Base-by-base conservation (phyloP, 2,113 vertebrate genomes). In the Tursiops truncatus region DNA sequence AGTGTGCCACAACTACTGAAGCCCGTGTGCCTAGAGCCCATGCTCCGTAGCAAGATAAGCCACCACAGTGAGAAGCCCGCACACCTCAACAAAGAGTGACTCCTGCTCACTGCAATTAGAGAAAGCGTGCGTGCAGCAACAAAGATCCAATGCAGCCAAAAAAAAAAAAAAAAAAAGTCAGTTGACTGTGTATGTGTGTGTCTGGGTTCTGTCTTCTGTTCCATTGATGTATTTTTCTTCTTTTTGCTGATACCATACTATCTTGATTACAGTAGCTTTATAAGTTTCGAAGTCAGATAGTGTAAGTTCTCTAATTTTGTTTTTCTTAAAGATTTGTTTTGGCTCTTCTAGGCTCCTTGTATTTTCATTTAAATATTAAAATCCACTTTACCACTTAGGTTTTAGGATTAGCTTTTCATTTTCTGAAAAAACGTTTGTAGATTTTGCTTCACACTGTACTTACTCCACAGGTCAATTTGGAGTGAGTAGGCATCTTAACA, bases 381-480 rank as follows among this genome's bases (percentile, higher is more conserved):
- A 76, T 90, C 47, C 4, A n/a, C 31, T 53, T 95, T 84, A 85
- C 47, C 13, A 41, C 83, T 15, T 58, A 50, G 28, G 58, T 83
- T 89, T 96, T 68, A 93, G 28, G 50, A 58, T 83, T 31, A 83
- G 38, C 68, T 89, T 93, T 89, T 96, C 20, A 60, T 63, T 92
- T 92, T 88, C 44, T 80, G 41, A 3, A 41, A 63, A 74, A 77
- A 14, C 2, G 2, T 26, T 31, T 25, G 15, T 95, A 62, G 81
- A 33, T 91, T 91, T 68, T 76, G 20, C 12, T 91, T 77, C 62
- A 44, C 26, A 41, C 26, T 38, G 5, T 91, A 8, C 67, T 93
- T 68, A 76, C 10, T 74, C 31, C 14, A 53, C 13, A 96, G 77
- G 53, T 93, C 21, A 73, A 53, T 92, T 41, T 80, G 21, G 73